Percentiles rank a stretch among this genome's conserved stretches.
Evolutionary conservation across 2,888 invertebrate genomes (phyloP).

Genomic region (Thereva nobilitata): DNA sequence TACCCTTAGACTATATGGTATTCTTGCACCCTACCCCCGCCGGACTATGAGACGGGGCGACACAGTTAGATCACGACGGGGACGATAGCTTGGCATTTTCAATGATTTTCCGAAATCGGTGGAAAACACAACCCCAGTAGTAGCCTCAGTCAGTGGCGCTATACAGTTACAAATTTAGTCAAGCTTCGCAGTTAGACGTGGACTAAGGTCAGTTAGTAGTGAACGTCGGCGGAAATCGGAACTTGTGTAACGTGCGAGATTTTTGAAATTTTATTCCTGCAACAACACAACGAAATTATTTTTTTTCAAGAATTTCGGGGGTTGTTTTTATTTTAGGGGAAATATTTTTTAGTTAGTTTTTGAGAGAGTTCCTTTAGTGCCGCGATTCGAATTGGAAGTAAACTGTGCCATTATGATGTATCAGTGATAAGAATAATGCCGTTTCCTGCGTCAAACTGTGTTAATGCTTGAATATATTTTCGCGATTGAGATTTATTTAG

Average conservation of each 20-base stretch:
- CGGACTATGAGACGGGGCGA: constrained; percentile 5
- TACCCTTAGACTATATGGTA: too few species aligned
- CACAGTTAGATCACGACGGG: constrained; percentile 29
- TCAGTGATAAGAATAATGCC: neutral
- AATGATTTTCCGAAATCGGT: constrained; percentile 32
- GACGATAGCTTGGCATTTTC: constrained; percentile 19
- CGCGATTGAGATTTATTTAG: too few species aligned
- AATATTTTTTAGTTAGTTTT: too few species aligned
- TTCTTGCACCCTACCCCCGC: constrained; percentile 1
- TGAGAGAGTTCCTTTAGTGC: too few species aligned
- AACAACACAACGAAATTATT: neutral
- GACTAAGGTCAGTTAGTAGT: too few species aligned
- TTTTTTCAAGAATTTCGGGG: too few species aligned
- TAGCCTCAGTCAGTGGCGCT: constrained; percentile 1
- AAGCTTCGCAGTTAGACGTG: constrained; percentile 2
- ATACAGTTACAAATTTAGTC: constrained; percentile 14
- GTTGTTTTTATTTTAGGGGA: too few species aligned
- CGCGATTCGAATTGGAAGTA: neutral
- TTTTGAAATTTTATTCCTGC: constrained; percentile 15
- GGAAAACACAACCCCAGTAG: constrained; percentile 13
- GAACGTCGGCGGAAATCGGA: constrained; percentile 2
- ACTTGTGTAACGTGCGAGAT: constrained; percentile 22
- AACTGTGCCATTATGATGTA: neutral
- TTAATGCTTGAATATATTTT: neutral
- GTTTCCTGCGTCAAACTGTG: neutral